Conservation (phyloP, 1,140 invertebrate species). For the Coptotermes formosanus region DNA sequence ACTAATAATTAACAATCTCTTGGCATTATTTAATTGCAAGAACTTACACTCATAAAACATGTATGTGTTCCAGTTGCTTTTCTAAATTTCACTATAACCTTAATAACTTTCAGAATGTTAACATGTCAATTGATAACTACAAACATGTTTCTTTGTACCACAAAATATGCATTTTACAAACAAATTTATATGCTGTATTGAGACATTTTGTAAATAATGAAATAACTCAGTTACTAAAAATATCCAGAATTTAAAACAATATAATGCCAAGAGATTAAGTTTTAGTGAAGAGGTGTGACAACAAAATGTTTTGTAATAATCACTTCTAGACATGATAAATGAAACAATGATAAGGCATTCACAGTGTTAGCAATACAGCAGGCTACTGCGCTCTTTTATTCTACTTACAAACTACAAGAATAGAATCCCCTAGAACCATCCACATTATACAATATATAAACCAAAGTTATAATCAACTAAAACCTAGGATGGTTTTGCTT, state of each 20-base stretch:
- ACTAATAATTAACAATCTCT: conserved; percentile 2
- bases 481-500: background rate
- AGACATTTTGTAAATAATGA: background rate
- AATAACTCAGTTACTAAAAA: background rate
- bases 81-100: too few relatives aligned
- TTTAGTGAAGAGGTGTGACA: background rate
- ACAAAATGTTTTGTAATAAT: background rate
- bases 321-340: conserved; percentile 6
- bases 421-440: conserved; percentile 17
- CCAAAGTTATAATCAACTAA: background rate
- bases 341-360: conserved; percentile 16
- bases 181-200: background rate
- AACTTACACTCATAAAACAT: too few relatives aligned
- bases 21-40: background rate
- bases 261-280: background rate
- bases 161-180: background rate
- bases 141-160: too few relatives aligned
- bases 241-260: background rate
- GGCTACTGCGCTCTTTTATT: background rate
- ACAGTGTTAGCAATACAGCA: conserved; percentile 15
- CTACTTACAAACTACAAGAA: conserved; percentile 19
- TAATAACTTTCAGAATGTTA: too few relatives aligned
- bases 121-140: too few relatives aligned
- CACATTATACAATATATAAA: background rate
- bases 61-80: too few relatives aligned